These are phyloP conservation scores for Drosophila monieri DNA, from an alignment of 2,888 invertebrate genomes.

Conservation along the genomic window DNA sequence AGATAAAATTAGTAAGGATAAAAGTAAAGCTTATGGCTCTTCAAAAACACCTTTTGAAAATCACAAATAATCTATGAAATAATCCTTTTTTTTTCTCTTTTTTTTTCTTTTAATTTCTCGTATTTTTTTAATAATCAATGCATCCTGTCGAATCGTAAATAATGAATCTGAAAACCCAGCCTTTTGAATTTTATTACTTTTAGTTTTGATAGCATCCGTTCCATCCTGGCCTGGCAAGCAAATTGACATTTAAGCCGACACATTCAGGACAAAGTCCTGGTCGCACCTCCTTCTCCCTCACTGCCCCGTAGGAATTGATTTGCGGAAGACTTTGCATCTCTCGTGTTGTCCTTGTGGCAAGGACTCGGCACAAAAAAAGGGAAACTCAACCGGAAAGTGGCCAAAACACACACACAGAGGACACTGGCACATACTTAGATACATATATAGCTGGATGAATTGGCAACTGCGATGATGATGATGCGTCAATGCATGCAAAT, in stretches of 20 bases:
- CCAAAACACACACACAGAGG: conserved; percentile 27
- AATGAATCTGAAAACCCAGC: conserved; percentile 21
- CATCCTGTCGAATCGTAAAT: conserved; percentile 8
- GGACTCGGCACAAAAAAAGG: conserved; percentile 13
- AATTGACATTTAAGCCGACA: conserved; percentile 67
- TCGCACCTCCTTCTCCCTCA: not conserved
- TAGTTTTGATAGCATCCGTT: conserved; percentile 18
- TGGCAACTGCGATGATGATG: conserved; percentile 60
- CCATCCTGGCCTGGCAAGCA: conserved; percentile 37
- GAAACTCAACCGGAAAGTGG: conserved; percentile 44
- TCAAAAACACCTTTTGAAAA: not conserved
- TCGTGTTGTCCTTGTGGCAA: conserved; percentile 43
- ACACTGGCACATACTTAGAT: conserved; percentile 1
- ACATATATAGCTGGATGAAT: conserved; percentile 32
- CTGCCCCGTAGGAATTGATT: conserved; percentile 53
- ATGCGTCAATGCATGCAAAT: conserved; percentile 71
- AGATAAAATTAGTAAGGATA: not conserved
- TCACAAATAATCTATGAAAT: not conserved
- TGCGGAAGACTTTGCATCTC: conserved; percentile 39
- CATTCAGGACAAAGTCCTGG: conserved; percentile 41
- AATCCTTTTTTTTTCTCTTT: not conserved
- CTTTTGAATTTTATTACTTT: conserved; percentile 48
- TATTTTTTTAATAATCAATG: not conserved
- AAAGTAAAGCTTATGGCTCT: not conserved
- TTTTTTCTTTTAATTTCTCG: not conserved